These are phyloP conservation scores for Malacoctenus gilli DNA, from an alignment of 2,797 vertebrate species.

Conservation along the genomic window DNA sequence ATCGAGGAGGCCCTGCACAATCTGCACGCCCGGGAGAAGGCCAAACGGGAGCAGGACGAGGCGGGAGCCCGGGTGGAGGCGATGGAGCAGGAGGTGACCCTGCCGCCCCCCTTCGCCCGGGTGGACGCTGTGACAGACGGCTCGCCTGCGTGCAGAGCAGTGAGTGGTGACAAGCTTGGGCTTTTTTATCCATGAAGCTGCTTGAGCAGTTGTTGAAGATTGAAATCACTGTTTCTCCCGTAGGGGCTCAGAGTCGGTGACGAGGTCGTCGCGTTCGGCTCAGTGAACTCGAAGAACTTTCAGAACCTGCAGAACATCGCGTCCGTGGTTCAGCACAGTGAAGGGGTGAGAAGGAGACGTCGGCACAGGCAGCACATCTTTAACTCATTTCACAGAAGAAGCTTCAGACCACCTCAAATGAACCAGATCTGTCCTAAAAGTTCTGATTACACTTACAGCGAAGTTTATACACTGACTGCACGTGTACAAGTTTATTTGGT, in stretches of 20 bases:
- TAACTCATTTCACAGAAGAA: too few relatives aligned
- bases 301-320: conserved; percentile 91
- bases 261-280: conserved; percentile 92
- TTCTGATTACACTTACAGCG: too few relatives aligned
- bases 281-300: conserved; percentile 91
- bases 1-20: conserved; percentile 93
- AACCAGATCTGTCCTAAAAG: too few relatives aligned
- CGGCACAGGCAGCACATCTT: too few relatives aligned
- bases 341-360: conserved; percentile 90
- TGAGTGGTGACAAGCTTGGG: conserved; percentile 64
- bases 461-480: too few relatives aligned
- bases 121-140: conserved; percentile 87
- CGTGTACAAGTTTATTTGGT: too few relatives aligned
- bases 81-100: conserved; percentile 62
- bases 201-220: not conserved
- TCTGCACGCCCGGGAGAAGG: conserved; percentile 89
- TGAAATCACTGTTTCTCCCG: conserved; percentile 18
- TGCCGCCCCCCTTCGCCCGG: conserved; percentile 84
- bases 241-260: conserved; percentile 92
- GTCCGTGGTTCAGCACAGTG: conserved; percentile 92
- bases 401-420: too few relatives aligned
- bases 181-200: too few relatives aligned
- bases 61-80: conserved; percentile 77
- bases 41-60: conserved; percentile 84
- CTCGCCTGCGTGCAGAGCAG: conserved; percentile 89